These are phyloP conservation scores for Clinocottus analis DNA, from an alignment of 2,113 vertebrate species.

Conservation along the genomic window DNA sequence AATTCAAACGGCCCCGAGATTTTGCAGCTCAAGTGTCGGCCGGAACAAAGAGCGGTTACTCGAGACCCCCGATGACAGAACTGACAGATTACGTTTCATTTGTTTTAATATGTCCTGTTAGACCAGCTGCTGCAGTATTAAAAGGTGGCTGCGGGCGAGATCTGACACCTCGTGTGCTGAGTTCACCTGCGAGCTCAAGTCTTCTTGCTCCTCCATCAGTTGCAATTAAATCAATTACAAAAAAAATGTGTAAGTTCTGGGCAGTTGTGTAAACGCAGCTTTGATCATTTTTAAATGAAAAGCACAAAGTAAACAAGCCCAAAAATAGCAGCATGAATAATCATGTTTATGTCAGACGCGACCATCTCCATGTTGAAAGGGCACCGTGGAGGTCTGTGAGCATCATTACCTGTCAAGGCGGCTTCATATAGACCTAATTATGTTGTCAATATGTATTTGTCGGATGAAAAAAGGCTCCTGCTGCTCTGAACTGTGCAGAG, in stretches of 20 bases:
- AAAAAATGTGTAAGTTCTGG: not conserved
- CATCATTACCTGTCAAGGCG: constrained; percentile 38
- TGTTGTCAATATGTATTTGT: constrained; percentile 43
- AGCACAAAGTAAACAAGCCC: not conserved
- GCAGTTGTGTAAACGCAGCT: not conserved
- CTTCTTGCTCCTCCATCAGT: not conserved
- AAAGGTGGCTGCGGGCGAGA: not conserved
- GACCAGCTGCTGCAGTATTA: constrained; percentile 14
- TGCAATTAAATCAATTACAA: not conserved
- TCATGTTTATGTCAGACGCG: not conserved
- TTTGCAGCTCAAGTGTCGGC: constrained; percentile 28
- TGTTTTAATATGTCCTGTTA: constrained; percentile 17
- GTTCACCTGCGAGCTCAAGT: constrained; percentile 7
- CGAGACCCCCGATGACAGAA: constrained; percentile 23
- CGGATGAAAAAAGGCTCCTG: constrained; percentile 49
- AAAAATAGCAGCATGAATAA: constrained; percentile 18
- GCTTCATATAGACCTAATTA: constrained; percentile 29
- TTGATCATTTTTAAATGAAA: not conserved
- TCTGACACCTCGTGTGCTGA: not conserved
- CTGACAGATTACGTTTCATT: constrained; percentile 27
- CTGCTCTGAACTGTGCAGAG: constrained; percentile 3
- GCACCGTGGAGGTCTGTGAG: constrained; percentile 7
- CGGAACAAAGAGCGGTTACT: constrained; percentile 30
- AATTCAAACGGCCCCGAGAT: constrained; percentile 28
- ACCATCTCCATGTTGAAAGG: not conserved